Evolutionary conservation across 2,888 invertebrate species (phyloP), one percentile per base, ranked within the genome.

Genomic region (Cataglyphis altisquamis): DNA sequence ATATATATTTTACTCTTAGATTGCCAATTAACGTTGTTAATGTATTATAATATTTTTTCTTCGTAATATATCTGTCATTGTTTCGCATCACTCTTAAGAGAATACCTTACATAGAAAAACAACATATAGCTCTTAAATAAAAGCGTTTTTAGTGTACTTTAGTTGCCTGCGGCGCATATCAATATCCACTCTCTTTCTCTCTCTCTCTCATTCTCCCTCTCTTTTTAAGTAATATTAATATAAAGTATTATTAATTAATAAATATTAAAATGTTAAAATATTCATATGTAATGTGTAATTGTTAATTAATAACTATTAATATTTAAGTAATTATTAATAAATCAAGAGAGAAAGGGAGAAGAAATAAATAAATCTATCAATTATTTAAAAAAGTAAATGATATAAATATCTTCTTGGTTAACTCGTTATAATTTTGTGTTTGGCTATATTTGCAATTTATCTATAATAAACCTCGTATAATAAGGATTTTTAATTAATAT

Each of bases 351-450:
- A 52, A n/a, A 8, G 48, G n/a, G n/a, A 52, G 48, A n/a, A 52
- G 48, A n/a, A n/a, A 39, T 25, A 8, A 29, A 18, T 52, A 25
- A 52, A 29, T 55, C 15, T 68, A 52, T 73, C n/a, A 29, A 45
- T 73, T 39, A 41, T 41, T 41, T 32, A 62, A 15, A 45, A 45
- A 45, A 41, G 18, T 41, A 45, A 62, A 73, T 0, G 18, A 73
- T 18, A 41, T 29, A 39, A 57, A 72, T 57, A 57, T 72, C 18
- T 52, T n/a, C 3, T 72, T 57, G 57, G 18, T 57, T 25, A 18
- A 10, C 39, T 72, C 12, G 18, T 70, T 32, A 39, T 25, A 32
- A 55, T 39, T 72, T 72, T 57, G 25, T 72, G 36, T 72, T 72
- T 72, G 10, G 29, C 29, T 60, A 18, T 18, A 72, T 39, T 73